These are phyloP conservation scores for Pentamera pediparva DNA, from an alignment of 53 echinoderm and acorn worm species.

Conservation along the genomic window DNA sequence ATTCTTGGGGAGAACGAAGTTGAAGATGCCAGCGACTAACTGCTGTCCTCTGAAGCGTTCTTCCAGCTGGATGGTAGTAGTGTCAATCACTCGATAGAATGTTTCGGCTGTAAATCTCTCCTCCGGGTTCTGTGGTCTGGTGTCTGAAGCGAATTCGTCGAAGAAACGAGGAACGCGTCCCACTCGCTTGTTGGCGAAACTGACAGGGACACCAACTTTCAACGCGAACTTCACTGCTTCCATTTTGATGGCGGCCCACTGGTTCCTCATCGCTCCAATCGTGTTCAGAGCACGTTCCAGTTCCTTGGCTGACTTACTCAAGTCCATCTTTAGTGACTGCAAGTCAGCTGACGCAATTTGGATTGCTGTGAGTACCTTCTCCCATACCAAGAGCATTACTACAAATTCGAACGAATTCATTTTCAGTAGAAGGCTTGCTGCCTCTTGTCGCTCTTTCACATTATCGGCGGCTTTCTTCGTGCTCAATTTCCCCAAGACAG, in stretches of 20 bases:
- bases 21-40: conserved; percentile 17
- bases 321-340: background rate
- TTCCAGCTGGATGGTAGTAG: background rate
- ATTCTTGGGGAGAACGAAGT: conserved; percentile 20
- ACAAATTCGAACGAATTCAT: conserved; percentile 14
- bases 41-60: conserved; percentile 18
- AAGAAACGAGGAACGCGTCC: conserved; percentile 14
- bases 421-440: conserved; percentile 2
- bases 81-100: conserved; percentile 11
- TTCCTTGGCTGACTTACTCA: conserved; percentile 7
- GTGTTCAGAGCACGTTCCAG: background rate
- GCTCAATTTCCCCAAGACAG: background rate
- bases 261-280: conserved; percentile 14
- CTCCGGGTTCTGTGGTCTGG: background rate
- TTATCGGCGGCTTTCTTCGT: conserved; percentile 1
- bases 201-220: conserved; percentile 14
- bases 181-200: background rate
- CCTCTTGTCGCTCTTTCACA: background rate
- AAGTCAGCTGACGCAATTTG: conserved; percentile 5
- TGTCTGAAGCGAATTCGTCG: conserved; percentile 4
- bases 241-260: conserved; percentile 2
- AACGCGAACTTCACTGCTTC: conserved; percentile 3
- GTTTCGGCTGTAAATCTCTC: conserved; percentile 11
- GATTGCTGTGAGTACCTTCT: conserved; percentile 9
- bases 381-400: background rate